A percentile compares a stretch with the other conserved stretches of the same genome.
phyloP scores from a whole-genome alignment of 2,888 invertebrate species.

The Plutella xylostella region DNA sequence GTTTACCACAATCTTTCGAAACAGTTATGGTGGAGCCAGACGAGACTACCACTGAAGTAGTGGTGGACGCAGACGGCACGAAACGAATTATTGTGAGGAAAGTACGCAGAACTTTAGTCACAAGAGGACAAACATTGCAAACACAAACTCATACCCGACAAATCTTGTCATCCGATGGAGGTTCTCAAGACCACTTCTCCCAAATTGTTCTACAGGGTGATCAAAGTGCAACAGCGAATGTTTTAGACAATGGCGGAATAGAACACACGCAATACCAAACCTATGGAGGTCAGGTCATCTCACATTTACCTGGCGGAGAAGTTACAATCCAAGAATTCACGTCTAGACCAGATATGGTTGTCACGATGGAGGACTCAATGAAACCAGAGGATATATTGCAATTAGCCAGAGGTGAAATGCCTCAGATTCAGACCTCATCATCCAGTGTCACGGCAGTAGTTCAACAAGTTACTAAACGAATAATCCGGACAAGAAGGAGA shows the following conservation, averaged over 20 bases:
- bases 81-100: conserved; percentile 83
- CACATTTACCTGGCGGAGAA: conserved; percentile 73
- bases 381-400: conserved; percentile 60
- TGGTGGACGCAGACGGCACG: conserved; percentile 84
- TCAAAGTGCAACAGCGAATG: conserved; percentile 69
- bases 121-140: conserved; percentile 74
- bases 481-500: conserved; percentile 79
- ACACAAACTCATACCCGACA: conserved; percentile 70
- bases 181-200: conserved; percentile 74
- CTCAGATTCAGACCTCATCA: conserved; percentile 71
- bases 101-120: conserved; percentile 75
- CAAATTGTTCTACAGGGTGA: conserved; percentile 77
- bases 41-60: conserved; percentile 84
- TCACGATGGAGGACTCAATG: conserved; percentile 66
- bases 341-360: conserved; percentile 71
- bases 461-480: conserved; percentile 82
- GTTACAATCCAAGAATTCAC: conserved; percentile 75
- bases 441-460: conserved; percentile 83
- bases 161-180: conserved; percentile 64
- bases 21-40: conserved; percentile 86
- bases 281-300: conserved; percentile 73
- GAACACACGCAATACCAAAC: conserved; percentile 73
- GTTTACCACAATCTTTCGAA: conserved; percentile 81
- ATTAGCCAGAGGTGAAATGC: conserved; percentile 44
- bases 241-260: conserved; percentile 71